Conservation (phyloP, 2,888 invertebrate species). For the Hylaea fasciaria region DNA sequence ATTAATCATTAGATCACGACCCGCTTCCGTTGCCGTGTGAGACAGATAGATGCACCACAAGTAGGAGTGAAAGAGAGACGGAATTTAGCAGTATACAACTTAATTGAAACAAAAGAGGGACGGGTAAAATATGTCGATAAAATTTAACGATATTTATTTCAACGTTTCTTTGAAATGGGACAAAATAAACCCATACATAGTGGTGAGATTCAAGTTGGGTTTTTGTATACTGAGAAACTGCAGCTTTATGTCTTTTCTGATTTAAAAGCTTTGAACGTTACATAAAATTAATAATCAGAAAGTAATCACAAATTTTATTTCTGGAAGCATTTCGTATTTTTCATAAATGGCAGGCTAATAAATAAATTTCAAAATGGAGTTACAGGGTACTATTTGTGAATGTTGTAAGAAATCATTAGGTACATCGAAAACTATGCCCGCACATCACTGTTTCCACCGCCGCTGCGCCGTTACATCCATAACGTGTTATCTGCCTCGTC, state of each 20-base stretch:
- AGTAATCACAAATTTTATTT: too few relatives aligned
- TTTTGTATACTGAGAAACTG: too few relatives aligned
- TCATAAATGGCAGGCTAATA: too few relatives aligned
- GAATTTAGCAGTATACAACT: conserved; percentile 66
- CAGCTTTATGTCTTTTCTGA: too few relatives aligned
- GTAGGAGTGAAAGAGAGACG: conserved; percentile 43
- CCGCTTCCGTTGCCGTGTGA: conserved; percentile 70
- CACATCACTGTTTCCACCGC: conserved; percentile 52
- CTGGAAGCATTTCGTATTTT: too few relatives aligned
- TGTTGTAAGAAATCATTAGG: background rate
- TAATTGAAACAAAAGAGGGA: conserved; percentile 72
- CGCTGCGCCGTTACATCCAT: conserved; percentile 60
- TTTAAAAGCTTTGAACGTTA: too few relatives aligned
- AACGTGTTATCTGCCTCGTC: conserved; percentile 70
- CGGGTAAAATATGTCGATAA: conserved; percentile 48
- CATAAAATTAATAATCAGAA: too few relatives aligned
- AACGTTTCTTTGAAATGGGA: too few relatives aligned
- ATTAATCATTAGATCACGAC: conserved; percentile 74
- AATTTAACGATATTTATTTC: conserved; percentile 39
- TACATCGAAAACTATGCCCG: background rate
- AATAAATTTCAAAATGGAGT: too few relatives aligned
- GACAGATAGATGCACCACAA: conserved; percentile 48
- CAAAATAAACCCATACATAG: too few relatives aligned
- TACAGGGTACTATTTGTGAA: too few relatives aligned
- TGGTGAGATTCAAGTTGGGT: too few relatives aligned